Evolutionary conservation across 2,113 vertebrate species (phyloP), one percentile per base, ranked within the genome.

Genomic region (Penelope pileata): DNA sequence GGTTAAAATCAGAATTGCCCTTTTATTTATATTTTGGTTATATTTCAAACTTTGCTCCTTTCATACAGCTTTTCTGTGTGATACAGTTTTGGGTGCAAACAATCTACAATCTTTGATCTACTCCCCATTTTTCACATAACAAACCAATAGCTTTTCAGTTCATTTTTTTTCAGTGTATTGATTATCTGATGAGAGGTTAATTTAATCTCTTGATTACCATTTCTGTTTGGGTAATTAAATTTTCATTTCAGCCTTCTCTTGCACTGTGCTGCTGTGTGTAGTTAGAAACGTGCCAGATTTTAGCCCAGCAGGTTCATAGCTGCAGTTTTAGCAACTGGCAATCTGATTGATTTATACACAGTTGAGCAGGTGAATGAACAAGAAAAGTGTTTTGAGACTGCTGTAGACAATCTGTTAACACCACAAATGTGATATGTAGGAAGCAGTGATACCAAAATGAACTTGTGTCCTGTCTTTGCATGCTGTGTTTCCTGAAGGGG

Each of bases 241-340:
- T 60, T 66, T 40, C 38, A 26, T 30, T 30, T 69, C 50, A 29
- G 14, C 10, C 51, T 53, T 53, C 7, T 80, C 29, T 50, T n/a
- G 12, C 47, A 15, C 27, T 68, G 16, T 0, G 3, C 22, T 75
- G 66, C n/a, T 45, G 3, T n/a, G n/a, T n/a, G n/a, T n/a, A n/a
- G n/a, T 67, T 82, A 76, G 42, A 36, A 72, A 79, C 11, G 5
- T 75, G 51, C 38, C 19, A 29, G 9, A 1, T 5, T 47, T 53
- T 53, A 12, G 36, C 6, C 67, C 0, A 0, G 22, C 34, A 42
- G 17, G 12, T 45, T 2, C 0, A 0, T 16, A 36, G 16, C n/a
- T 92, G 21, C 26, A 8, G 0, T 64, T 51, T 17, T 32, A 69
- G 16, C 10, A 66, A 7, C 17, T 40, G 21, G 27, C 4, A 89